These are phyloP conservation scores for Lepeophtheirus nordmannii DNA, from an alignment of 2,888 invertebrate species.

Conservation along the genomic window DNA sequence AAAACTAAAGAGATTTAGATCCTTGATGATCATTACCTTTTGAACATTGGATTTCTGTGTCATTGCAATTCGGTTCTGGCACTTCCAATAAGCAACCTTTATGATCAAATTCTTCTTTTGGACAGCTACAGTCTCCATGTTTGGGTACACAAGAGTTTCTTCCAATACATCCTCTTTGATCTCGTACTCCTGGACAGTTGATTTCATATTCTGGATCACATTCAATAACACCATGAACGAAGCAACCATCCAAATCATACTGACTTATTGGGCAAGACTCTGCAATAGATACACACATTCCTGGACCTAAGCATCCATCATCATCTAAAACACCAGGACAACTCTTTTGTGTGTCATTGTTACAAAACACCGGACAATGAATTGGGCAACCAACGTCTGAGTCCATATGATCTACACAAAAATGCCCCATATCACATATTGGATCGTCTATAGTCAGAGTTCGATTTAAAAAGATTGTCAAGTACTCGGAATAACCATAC, in stretches of 20 bases:
- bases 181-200: neutral
- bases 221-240: neutral
- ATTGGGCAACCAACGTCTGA: neutral
- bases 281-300: neutral
- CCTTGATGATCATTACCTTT: neutral
- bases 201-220: slow-evolving; percentile 2
- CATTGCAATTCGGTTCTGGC: neutral
- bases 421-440: neutral
- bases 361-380: neutral
- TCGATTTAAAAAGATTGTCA: neutral
- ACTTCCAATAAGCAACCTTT: neutral
- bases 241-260: slow-evolving; percentile 3
- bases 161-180: slow-evolving; percentile 6
- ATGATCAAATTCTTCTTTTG: slow-evolving; percentile 2
- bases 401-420: neutral
- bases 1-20: neutral
- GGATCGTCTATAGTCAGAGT: neutral
- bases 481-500: slow-evolving; percentile 3
- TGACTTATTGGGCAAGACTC: neutral
- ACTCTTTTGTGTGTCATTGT: neutral
- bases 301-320: neutral
- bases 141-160: neutral
- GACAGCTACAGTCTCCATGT: neutral
- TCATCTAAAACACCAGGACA: neutral
- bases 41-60: neutral